A percentile compares a stretch with the other conserved stretches of the same genome.
These are phyloP conservation scores for Lasioglossum morio DNA, from an alignment of 2,888 invertebrate species.

Conservation along the genomic window DNA sequence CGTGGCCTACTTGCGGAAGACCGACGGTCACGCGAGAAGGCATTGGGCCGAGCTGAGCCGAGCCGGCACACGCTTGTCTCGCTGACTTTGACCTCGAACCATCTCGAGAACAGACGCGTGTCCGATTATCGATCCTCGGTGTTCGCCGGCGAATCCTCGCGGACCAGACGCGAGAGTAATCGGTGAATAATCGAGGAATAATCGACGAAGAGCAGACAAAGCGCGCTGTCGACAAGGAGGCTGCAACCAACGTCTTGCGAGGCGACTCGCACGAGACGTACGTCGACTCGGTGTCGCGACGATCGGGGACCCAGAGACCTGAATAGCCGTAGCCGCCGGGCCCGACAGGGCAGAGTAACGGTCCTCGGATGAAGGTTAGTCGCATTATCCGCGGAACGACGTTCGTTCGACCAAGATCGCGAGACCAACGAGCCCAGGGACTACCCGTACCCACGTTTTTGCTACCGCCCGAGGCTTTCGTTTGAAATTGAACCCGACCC, in stretches of 20 bases:
- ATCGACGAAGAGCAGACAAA: conserved; percentile 32
- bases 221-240: conserved; percentile 48
- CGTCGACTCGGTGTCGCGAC: conserved; percentile 68
- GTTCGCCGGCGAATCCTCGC: not conserved
- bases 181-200: not conserved
- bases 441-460: conserved; percentile 18
- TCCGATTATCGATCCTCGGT: conserved; percentile 6
- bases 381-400: conserved; percentile 73
- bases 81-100: conserved; percentile 54
- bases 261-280: conserved; percentile 48
- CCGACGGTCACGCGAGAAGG: conserved; percentile 72
- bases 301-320: conserved; percentile 84
- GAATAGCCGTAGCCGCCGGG: conserved; percentile 82
- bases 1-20: conserved; percentile 78
- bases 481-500: not conserved
- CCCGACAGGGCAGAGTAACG: conserved; percentile 83
- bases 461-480: not conserved
- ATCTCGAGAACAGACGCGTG: conserved; percentile 20
- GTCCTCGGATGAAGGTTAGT: conserved; percentile 83
- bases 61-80: conserved; percentile 63
- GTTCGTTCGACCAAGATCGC: conserved; percentile 58
- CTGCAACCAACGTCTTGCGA: conserved; percentile 42
- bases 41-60: conserved; percentile 20
- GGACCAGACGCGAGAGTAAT: not conserved
- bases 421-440: conserved; percentile 28